Evolutionary conservation across 2,797 vertebrate species (phyloP), one percentile per base, ranked within the genome.

Genomic region (Hypotaenidia okinawae): DNA sequence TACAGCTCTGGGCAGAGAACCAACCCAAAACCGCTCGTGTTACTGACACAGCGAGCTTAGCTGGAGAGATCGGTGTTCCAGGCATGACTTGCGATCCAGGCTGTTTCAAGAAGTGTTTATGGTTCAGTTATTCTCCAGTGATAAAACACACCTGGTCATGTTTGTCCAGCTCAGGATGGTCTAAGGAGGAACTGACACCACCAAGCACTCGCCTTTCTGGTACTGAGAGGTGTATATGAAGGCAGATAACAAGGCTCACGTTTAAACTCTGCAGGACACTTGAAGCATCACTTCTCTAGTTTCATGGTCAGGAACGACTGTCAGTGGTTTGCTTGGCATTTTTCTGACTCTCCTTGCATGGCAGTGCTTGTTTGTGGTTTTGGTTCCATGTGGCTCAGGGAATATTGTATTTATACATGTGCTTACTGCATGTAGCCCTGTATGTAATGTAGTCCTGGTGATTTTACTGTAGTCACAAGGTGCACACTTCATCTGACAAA

Each of bases 201-300:
- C 13, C 4, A 59, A 30, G 55, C 37, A 6, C 13, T 41, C 0
- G 0, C 24, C 21, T 30, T 2, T 2, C 63, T 1, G 2, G 4
- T n/a, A 41, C 10, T 18, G 22, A 16, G 52, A 28, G 5, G 1
- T 41, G 28, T 24, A 1, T 23, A 4, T 16, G 28, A 22, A 33
- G 54, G 12, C 11, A 28, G 30, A 28, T 37, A 63, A 35, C 0
- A 3, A 74, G 35, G 19, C 18, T 6, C 66, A 4, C 1, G 0
- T 64, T 89, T 28, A 45, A 64, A 13, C 59, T 52, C 77, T 41
- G 9, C 33, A 45, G 83, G 43, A 55, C 15, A 3, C 1, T 3
- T 32, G 11, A 47, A 81, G 37, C 37, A 19, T 51, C 6, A n/a
- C 35, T 79, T 77, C 39, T 85, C 10, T 61, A 1, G 2, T 85